phyloP scores from a whole-genome alignment of 2,888 invertebrate species.

The Lypha dubia region DNA sequence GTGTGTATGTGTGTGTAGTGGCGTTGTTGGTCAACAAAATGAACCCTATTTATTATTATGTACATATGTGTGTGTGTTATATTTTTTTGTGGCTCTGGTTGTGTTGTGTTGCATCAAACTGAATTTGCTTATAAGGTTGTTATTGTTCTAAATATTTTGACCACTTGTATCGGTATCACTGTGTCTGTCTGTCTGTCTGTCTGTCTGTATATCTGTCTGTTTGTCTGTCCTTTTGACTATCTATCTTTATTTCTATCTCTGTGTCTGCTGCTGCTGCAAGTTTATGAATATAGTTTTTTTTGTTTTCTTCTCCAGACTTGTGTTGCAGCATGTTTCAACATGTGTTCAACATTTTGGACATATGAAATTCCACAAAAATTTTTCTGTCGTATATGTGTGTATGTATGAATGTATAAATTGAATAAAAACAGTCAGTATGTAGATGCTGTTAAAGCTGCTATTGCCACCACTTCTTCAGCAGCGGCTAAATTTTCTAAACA shows the following conservation, averaged over 20 bases:
- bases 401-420: neutral
- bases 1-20: neutral
- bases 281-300: conserved; percentile 48
- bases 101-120: conserved; percentile 30
- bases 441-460: conserved; percentile 25
- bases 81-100: conserved; percentile 9
- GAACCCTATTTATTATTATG: conserved; percentile 44
- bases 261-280: conserved; percentile 37
- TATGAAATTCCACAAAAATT: conserved; percentile 67
- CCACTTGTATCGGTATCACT: conserved; percentile 50
- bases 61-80: neutral
- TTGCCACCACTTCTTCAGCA: conserved; percentile 29
- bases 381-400: conserved; percentile 1
- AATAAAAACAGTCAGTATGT: neutral
- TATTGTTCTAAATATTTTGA: conserved; percentile 61
- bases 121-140: conserved; percentile 59
- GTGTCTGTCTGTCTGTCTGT: conserved; percentile 27
- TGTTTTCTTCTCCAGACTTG: neutral
- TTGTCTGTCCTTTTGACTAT: conserved; percentile 30
- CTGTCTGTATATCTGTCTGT: conserved; percentile 23
- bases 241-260: conserved; percentile 46
- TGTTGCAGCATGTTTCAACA: conserved; percentile 61
- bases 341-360: conserved; percentile 71
- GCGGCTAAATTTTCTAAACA: conserved; percentile 28
- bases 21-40: conserved; percentile 30